A percentile compares a stretch with the other conserved stretches of the same genome.
phyloP scores from a whole-genome alignment of 2,888 invertebrate species.

The Aspidapion aeneum region DNA sequence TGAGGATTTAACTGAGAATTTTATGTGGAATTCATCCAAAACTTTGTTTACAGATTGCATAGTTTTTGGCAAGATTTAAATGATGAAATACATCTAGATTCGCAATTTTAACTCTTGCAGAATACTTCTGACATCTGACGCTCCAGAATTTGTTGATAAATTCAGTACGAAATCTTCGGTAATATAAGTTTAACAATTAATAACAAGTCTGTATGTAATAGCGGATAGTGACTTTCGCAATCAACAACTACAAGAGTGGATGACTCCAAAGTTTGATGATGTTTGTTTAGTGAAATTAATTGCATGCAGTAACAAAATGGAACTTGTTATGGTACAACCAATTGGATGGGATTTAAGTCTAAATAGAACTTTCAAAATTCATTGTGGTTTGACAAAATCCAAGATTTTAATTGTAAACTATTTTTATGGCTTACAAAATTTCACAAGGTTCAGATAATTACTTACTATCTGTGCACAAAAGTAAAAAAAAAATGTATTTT shows the following conservation, averaged over 20 bases:
- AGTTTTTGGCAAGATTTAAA: constrained; percentile 10
- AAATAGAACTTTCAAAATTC: constrained; percentile 34
- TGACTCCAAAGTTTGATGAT: constrained; percentile 19
- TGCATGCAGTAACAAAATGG: constrained; percentile 25
- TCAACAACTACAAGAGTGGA: constrained; percentile 3
- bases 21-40: constrained; percentile 12
- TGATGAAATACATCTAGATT: background rate
- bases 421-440: constrained; percentile 31
- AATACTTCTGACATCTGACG: constrained; percentile 16
- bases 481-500: constrained; percentile 23
- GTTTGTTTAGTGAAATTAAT: constrained; percentile 30
- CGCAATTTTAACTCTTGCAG: background rate
- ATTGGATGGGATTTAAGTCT: constrained; percentile 27
- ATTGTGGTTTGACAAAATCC: constrained; percentile 34
- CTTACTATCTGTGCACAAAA: constrained; percentile 27
- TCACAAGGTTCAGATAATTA: constrained; percentile 31
- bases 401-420: no score
- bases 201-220: constrained; percentile 13
- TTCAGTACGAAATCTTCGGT: constrained; percentile 21
- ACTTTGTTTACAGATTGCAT: constrained; percentile 12
- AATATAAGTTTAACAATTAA: constrained; percentile 17
- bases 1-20: constrained; percentile 6
- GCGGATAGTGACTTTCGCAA: constrained; percentile 19
- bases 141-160: constrained; percentile 23
- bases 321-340: constrained; percentile 31